These are phyloP conservation scores for Dinomys branickii DNA, from an alignment of 2,113 vertebrate species.

Conservation along the genomic window DNA sequence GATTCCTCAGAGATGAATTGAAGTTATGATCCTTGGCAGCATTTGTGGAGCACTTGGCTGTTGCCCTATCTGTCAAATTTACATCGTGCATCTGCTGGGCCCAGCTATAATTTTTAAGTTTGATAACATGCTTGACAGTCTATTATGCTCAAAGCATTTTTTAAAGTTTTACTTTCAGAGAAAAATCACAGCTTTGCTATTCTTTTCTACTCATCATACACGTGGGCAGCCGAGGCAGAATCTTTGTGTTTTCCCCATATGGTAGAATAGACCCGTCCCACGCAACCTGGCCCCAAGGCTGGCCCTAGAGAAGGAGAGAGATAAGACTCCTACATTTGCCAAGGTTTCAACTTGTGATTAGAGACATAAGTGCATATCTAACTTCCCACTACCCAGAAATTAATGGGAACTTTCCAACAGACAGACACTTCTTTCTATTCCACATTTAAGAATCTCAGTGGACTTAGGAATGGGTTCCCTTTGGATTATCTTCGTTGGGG, in stretches of 20 bases:
- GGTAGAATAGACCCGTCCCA: background rate
- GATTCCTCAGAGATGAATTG: constrained; percentile 53
- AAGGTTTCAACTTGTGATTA: background rate
- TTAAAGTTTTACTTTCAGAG: constrained; percentile 65
- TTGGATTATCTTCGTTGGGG: background rate
- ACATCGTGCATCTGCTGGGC: constrained; percentile 20
- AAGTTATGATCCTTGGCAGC: background rate
- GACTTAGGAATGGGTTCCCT: background rate
- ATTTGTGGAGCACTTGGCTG: background rate
- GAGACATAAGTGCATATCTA: background rate
- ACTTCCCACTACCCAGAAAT: background rate
- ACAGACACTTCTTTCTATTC: background rate
- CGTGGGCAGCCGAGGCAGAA: background rate
- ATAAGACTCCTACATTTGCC: background rate
- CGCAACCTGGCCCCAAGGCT: background rate
- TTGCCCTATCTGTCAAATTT: constrained; percentile 67
- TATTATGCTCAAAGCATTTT: constrained; percentile 61
- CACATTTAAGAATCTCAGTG: background rate
- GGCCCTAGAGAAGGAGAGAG: background rate
- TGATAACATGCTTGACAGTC: constrained; percentile 61
- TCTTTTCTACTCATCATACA: constrained; percentile 5
- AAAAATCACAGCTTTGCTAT: constrained; percentile 45
- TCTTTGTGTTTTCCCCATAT: background rate
- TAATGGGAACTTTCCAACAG: background rate
- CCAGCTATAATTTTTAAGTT: constrained; percentile 56